A percentile compares a stretch with the other conserved stretches of the same genome.
Conservation (phyloP, 2,797 vertebrate species). For the Pseudopleuronectes americanus region DNA sequence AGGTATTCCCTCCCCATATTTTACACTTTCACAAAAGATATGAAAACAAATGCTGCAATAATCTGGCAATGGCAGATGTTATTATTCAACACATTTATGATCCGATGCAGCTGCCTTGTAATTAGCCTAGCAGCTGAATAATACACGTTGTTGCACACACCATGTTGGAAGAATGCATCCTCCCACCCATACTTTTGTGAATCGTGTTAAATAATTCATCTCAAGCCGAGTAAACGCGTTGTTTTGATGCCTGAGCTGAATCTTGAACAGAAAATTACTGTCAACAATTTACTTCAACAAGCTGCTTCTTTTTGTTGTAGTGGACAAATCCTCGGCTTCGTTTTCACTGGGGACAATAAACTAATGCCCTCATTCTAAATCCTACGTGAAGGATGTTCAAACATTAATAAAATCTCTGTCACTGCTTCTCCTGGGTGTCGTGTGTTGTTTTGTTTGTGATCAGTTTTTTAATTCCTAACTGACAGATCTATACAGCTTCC, state of each 20-base stretch:
- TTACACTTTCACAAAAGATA: no score
- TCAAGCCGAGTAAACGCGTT: background rate
- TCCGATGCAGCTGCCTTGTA: background rate
- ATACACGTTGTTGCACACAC: background rate
- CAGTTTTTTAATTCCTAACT: slow-evolving; percentile 31
- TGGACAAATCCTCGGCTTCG: no score
- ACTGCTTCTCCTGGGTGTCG: slow-evolving; percentile 13
- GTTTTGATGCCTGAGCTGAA: slow-evolving; percentile 34
- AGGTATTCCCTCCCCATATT: background rate
- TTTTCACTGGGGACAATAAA: slow-evolving; percentile 24
- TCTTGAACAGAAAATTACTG: slow-evolving; percentile 30
- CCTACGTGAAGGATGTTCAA: slow-evolving; percentile 26
- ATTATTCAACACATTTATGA: slow-evolving; percentile 4
- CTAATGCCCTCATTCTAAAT: slow-evolving; percentile 31
- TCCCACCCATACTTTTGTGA: slow-evolving; percentile 14
- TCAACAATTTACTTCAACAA: background rate
- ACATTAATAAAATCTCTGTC: slow-evolving; percentile 5
- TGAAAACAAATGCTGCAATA: background rate
- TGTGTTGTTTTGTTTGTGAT: slow-evolving; percentile 31
- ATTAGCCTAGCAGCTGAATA: background rate
- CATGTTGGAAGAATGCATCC: slow-evolving; percentile 15
- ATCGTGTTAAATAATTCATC: slow-evolving; percentile 24
- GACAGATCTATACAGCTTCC: slow-evolving; percentile 22
- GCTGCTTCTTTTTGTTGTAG: slow-evolving; percentile 6
- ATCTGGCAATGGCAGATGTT: background rate